Evolutionary conservation across 2,888 invertebrate genomes (phyloP), one percentile per base, ranked within the genome.

Genomic region (Didymodactylos carnosus): DNA sequence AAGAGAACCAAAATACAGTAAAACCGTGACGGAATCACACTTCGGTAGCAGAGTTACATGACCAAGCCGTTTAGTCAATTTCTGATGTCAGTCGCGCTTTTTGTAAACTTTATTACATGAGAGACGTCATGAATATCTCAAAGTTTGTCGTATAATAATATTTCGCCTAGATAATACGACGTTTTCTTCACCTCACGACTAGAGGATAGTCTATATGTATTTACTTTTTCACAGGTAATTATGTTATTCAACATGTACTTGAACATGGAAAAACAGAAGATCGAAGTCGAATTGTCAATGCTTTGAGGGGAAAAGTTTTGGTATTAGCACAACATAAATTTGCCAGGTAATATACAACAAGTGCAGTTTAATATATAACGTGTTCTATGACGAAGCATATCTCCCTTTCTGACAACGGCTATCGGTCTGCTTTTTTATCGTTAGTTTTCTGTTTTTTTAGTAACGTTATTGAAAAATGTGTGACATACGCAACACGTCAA

Each of bases 391-490:
- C 1, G 8, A 53, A 14, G 6, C 1, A 14, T 16, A 7, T 16
- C 8, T 51, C 14, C 19, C 0, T 25, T 53, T 53, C n/a, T n/a
- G n/a, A n/a, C n/a, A n/a, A n/a, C n/a, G n/a, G n/a, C n/a, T n/a
- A n/a, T n/a, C n/a, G n/a, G n/a, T n/a, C n/a, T n/a, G n/a, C n/a
- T n/a, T n/a, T n/a, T n/a, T n/a, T n/a, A n/a, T n/a, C n/a, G n/a
- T n/a, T n/a, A n/a, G n/a, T 35, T 62, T n/a, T 3, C 3, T 4
- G n/a, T 8, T 35, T 19, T 62, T 16, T 19, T 35, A 62, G 94
- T 82, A 98, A 98, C 85, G 98, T 98, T 70, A 95, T 98, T 70
- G 98, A 98, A 86, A 98, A 98, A 85, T 99, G 97, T 85, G 94
- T 98, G 73, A 90, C 94, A 77, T 92, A 94, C 85, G 94, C 95